phyloP scores from a whole-genome alignment of 2,113 vertebrate genomes.

The Bungarus multicinctus region DNA sequence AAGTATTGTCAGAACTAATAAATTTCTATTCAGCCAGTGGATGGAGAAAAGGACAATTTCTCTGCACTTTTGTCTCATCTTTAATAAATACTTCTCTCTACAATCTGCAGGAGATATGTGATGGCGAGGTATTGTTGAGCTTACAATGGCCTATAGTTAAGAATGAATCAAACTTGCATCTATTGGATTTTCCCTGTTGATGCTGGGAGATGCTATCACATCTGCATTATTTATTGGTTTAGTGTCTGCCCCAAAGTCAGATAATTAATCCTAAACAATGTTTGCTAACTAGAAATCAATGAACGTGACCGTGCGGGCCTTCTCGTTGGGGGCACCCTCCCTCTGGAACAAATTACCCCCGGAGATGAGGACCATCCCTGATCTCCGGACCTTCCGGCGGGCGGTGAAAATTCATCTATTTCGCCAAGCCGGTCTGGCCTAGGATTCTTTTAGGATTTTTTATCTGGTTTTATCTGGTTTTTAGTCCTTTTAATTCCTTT shows the following conservation, averaged over 20 bases:
- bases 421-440: too few relatives aligned
- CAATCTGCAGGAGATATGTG: conserved; percentile 66
- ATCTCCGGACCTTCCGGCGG: too few relatives aligned
- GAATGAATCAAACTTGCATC: not conserved
- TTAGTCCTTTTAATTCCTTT: too few relatives aligned
- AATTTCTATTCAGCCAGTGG: conserved; percentile 58
- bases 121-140: conserved; percentile 72
- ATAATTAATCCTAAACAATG: not conserved
- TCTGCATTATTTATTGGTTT: not conserved
- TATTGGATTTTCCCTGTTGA: not conserved
- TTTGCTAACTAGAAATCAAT: not conserved
- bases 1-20: conserved; percentile 74
- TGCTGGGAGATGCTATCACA: not conserved
- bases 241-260: not conserved
- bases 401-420: too few relatives aligned
- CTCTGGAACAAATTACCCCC: too few relatives aligned
- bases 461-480: too few relatives aligned
- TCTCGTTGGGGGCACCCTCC: too few relatives aligned
- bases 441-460: too few relatives aligned
- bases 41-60: conserved; percentile 50
- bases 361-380: too few relatives aligned
- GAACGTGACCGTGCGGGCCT: too few relatives aligned
- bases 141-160: not conserved
- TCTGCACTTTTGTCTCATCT: conserved; percentile 70
- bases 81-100: conserved; percentile 69